These are phyloP conservation scores for Apodemus agrarius DNA, from an alignment of 2,797 vertebrate species.

Conservation along the genomic window DNA sequence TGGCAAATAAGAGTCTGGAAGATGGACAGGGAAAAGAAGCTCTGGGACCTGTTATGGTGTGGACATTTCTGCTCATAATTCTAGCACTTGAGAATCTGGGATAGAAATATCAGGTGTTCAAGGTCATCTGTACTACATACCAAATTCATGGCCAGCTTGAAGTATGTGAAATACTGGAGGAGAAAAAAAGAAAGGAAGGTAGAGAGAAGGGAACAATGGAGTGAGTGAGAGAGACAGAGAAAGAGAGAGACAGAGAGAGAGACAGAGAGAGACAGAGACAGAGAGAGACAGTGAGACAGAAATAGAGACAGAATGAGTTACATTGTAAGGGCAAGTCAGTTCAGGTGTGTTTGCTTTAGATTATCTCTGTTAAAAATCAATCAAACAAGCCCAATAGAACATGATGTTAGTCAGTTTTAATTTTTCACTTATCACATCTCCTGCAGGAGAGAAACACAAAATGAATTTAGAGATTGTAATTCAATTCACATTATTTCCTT, in stretches of 20 bases:
- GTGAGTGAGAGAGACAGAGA: no score
- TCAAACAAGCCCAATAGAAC: constrained; percentile 22
- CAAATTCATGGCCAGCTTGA: neutral
- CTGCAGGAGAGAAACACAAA: constrained; percentile 19
- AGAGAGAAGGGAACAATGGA: neutral
- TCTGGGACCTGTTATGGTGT: neutral
- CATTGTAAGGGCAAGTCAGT: neutral
- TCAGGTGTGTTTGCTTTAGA: neutral
- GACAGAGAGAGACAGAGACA: neutral
- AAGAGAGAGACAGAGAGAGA: no score
- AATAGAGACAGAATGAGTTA: neutral
- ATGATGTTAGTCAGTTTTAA: constrained; percentile 16
- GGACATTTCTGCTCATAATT: no score
- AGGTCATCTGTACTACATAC: neutral
- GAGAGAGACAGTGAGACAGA: neutral
- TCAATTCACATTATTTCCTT: constrained; percentile 12
- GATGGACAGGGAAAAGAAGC: neutral
- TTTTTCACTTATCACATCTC: constrained; percentile 30
- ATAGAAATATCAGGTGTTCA: neutral
- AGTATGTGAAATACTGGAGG: neutral
- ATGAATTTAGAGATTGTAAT: constrained; percentile 50
- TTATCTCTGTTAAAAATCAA: constrained; percentile 55
- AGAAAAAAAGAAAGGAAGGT: neutral
- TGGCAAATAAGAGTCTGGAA: neutral
- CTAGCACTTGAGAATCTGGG: neutral